Percentiles rank a stretch among this genome's conserved stretches.
Evolutionary conservation across 2,113 vertebrate genomes (phyloP).

Genomic region (Rallus limicola): DNA sequence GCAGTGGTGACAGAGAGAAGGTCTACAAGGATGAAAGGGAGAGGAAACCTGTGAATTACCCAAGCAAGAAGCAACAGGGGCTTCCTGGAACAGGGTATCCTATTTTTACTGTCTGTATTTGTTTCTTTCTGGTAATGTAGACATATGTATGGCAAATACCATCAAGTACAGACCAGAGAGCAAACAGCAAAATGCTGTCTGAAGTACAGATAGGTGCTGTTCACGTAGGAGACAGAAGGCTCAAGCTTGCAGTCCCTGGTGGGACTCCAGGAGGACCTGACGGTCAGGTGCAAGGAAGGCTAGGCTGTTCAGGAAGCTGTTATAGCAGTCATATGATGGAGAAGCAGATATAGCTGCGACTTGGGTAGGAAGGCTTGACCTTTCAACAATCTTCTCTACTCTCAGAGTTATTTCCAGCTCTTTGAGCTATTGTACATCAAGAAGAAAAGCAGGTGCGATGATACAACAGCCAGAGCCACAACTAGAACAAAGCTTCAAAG

Average conservation of each 20-base stretch:
- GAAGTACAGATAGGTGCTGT: neutral
- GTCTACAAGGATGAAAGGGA: neutral
- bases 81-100: neutral
- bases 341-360: neutral
- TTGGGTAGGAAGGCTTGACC: neutral
- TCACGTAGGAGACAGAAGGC: neutral
- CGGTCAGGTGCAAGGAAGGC: neutral
- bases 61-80: neutral
- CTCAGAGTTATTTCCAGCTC: neutral
- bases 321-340: neutral
- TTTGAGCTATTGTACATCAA: neutral
- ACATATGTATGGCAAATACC: neutral
- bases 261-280: neutral
- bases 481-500: neutral
- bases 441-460: neutral
- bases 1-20: neutral
- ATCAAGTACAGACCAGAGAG: neutral
- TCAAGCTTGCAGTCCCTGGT: neutral
- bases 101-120: neutral
- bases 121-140: neutral
- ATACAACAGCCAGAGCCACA: neutral
- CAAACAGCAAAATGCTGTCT: neutral
- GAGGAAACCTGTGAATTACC: neutral
- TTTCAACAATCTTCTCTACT: neutral
- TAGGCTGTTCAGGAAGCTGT: neutral